Evolutionary conservation across 2,113 vertebrate species (phyloP), one percentile per base, ranked within the genome.

Genomic region (Alethe diademata): DNA sequence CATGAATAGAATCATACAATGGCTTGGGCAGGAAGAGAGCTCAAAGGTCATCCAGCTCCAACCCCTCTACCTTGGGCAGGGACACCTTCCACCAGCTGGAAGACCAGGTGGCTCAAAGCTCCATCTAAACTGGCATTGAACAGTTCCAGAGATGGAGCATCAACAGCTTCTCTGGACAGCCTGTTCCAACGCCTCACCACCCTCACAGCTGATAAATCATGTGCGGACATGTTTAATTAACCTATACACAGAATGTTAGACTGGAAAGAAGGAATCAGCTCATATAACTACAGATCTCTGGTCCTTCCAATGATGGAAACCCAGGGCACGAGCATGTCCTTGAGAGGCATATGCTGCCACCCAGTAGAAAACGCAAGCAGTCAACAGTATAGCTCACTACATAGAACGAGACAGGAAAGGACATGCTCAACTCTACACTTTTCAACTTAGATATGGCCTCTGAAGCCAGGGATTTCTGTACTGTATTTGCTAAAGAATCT

Each of bases 1-100:
- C n/a, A 11, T 1, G 0, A 73, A 47, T 0, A 28, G 20, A 48
- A 35, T 48, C 31, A 48, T 19, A 42, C 6, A 61, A 26, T 11
- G 29, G 19, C 19, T 40, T 14, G n/a, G 53, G 53, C 22, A 45
- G 62, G 29, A 47, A 61, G 40, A 35, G 7, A 66, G 7, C 9
- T 82, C 31, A 75, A 54, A 54, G 11, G 29, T 31, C 47, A 67
- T 12, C 38, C 18, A 60, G 13, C 15, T 67, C 29, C 40, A 82
- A 7, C 0, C 24, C 9, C 9, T 10, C 54, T 35, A 10, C n/a
- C 9, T 17, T 11, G 11, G 38, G 29, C 45, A 60, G 45, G 24
- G 19, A 60, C 28, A 74, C 13, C 17, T 54, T 31, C 38, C 9
- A 40, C 2, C 11, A 53, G 62, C 26, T 19, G 22, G 72, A 51